These are phyloP conservation scores for Pseudomugil tenellus DNA, from an alignment of 2,797 vertebrate genomes.

Conservation along the genomic window DNA sequence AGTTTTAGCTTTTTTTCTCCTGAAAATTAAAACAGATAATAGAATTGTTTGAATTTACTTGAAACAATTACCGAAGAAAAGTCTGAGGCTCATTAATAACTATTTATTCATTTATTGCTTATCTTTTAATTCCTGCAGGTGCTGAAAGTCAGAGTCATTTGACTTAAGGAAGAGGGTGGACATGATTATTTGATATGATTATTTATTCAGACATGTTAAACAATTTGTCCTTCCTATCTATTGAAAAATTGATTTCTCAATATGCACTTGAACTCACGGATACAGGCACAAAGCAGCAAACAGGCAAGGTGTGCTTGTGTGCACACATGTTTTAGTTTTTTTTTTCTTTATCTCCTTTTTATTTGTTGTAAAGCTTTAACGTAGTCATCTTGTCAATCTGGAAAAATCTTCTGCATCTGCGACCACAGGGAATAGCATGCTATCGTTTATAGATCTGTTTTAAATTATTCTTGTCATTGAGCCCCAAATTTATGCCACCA, in stretches of 20 bases:
- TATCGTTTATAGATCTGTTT: slow-evolving; percentile 95
- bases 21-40: neutral
- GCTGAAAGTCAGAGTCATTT: slow-evolving; percentile 62
- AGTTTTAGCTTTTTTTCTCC: slow-evolving; percentile 18
- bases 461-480: slow-evolving; percentile 99
- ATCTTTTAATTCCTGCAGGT: slow-evolving; percentile 52
- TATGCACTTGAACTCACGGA: slow-evolving; percentile 95
- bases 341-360: slow-evolving; percentile 8
- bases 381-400: slow-evolving; percentile 84
- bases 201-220: slow-evolving; percentile 85
- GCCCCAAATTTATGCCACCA: slow-evolving; percentile 96
- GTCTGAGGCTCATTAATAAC: slow-evolving; percentile 29
- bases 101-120: slow-evolving; percentile 39
- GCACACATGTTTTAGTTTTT: slow-evolving; percentile 82
- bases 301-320: slow-evolving; percentile 47
- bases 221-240: slow-evolving; percentile 89
- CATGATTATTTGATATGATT: slow-evolving; percentile 69
- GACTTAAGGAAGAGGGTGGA: slow-evolving; percentile 38
- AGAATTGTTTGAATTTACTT: slow-evolving; percentile 10
- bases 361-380: slow-evolving; percentile 81
- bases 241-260: slow-evolving; percentile 96
- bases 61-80: neutral
- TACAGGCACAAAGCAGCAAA: slow-evolving; percentile 81
- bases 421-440: slow-evolving; percentile 77
- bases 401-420: slow-evolving; percentile 85